phyloP scores from a whole-genome alignment of 2,888 invertebrate species.

The Drepanosiphum platanoidis region DNA sequence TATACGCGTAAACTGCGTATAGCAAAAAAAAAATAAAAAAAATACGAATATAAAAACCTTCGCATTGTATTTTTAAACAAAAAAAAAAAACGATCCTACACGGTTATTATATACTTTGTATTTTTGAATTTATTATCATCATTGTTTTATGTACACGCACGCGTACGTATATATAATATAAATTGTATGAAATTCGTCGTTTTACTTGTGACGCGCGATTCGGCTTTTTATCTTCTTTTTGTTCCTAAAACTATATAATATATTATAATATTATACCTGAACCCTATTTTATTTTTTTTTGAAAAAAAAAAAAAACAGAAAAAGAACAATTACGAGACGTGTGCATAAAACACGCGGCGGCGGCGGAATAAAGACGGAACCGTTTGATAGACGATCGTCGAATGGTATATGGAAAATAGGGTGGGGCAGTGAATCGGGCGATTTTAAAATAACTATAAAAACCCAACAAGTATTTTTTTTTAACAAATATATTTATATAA shows the following conservation, averaged over 20 bases:
- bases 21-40: background rate
- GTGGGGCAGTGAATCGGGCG: background rate
- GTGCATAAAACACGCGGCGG: background rate
- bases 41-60: background rate
- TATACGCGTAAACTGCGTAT: background rate
- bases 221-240: slow-evolving; percentile 32
- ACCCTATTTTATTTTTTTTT: background rate
- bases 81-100: background rate
- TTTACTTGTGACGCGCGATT: background rate
- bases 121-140: background rate
- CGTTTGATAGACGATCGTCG: too few species aligned
- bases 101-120: background rate
- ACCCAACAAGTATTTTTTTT: too few species aligned
- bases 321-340: background rate
- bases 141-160: background rate
- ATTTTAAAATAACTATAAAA: too few species aligned
- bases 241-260: background rate
- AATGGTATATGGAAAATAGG: too few species aligned
- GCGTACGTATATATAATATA: background rate
- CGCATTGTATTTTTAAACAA: background rate
- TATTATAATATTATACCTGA: too few species aligned
- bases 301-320: background rate
- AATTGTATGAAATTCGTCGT: background rate
- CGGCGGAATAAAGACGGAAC: background rate
- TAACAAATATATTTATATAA: too few species aligned